Evolutionary conservation across 1,140 invertebrate genomes (phyloP).

Genomic region (Pseudobourletiella spinata): DNA sequence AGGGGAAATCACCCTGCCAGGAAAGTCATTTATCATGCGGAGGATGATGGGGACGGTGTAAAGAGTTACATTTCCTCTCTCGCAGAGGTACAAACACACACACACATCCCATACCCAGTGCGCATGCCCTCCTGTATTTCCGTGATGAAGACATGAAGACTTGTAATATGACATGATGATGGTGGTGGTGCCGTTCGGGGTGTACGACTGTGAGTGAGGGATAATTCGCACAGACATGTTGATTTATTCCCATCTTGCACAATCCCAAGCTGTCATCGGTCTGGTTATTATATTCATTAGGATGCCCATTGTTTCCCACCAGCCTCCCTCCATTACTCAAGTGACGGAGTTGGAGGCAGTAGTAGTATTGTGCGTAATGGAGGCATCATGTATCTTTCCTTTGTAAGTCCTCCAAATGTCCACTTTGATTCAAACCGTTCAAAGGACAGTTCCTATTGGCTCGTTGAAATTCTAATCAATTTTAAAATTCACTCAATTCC

Average conservation of each 20-base stretch:
- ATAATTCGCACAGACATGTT: neutral
- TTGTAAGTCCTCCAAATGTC: too few relatives aligned
- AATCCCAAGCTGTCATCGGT: neutral
- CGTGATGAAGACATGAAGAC: neutral
- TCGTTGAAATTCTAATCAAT: too few relatives aligned
- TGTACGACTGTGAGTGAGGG: neutral
- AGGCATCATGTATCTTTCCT: too few relatives aligned
- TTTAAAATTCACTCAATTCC: too few relatives aligned
- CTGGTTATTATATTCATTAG: neutral
- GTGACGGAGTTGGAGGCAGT: too few relatives aligned
- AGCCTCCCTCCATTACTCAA: neutral
- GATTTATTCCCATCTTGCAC: neutral
- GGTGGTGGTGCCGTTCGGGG: neutral
- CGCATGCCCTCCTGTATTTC: neutral
- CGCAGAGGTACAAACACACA: too few relatives aligned
- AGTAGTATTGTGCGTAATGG: too few relatives aligned
- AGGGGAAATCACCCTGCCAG: neutral
- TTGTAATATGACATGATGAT: neutral
- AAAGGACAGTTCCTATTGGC: too few relatives aligned
- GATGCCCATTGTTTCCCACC: neutral
- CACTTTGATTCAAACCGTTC: too few relatives aligned
- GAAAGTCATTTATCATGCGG: too few relatives aligned
- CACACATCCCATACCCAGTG: neutral
- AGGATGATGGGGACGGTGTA: too few relatives aligned
- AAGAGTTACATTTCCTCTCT: too few relatives aligned